Evolutionary conservation across 2,797 vertebrate species (phyloP), one percentile per base, ranked within the genome.

Genomic region (Stomatorhinus walkeri): DNA sequence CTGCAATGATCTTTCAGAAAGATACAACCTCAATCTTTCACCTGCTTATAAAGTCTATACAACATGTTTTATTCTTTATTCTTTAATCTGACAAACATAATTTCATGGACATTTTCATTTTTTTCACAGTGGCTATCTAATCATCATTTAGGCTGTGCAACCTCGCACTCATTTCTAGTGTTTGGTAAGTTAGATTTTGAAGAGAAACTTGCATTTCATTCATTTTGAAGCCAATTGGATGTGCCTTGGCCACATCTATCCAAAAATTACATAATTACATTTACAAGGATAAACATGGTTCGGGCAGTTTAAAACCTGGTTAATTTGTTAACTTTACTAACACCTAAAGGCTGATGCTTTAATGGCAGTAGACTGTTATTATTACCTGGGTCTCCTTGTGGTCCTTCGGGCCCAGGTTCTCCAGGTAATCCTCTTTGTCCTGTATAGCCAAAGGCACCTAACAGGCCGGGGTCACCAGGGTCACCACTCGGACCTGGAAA

Each of bases 401-500:
- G 32, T 32, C 94, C 95, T 1, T 0, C 28, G 1, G 40, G 1
- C 1, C 94, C 95, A 54, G 3, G 56, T 64, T 92, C 90, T 68
- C 94, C 95, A 88, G 91, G 94, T n/a, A 88, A 92, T 8, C 94
- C 94, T 68, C 72, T 94, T 49, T 61, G 85, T 56, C 94, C 95
- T 10, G 89, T 91, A 46, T 0, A 0, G 0, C 95, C 94, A 0
- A 0, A 43, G 32, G 88, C 88, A 43, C 96, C 95, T 0, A 2
- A 8, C 2, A 32, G 46, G 76, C 95, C 96, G 0, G 2, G 0
- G 49, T 94, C 90, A 48, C 96, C 96, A 68, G 0, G 56, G 4
- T 52, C 85, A 89, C 96, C 95, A 52, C 12, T 0, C 51, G 52
- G 7, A 76, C 92, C 96, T 96, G 28, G 46, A 79, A 79, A 79